These are phyloP conservation scores for Amphiduros pacificus DNA, from an alignment of 2,888 invertebrate genomes.

Conservation along the genomic window DNA sequence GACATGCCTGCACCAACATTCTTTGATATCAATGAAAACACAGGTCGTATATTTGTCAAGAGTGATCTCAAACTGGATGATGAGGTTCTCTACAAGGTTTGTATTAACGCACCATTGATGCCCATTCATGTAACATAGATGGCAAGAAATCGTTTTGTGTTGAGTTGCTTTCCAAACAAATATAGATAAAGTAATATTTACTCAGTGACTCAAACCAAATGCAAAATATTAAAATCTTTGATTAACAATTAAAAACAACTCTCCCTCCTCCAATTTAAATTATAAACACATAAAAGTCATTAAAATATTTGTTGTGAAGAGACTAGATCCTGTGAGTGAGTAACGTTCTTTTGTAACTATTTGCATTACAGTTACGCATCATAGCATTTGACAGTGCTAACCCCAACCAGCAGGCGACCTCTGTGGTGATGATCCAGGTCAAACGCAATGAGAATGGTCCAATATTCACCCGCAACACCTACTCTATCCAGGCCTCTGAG, in stretches of 20 bases:
- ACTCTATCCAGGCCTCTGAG: constrained; percentile 35
- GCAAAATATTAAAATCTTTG: too few relatives aligned
- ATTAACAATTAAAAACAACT: too few relatives aligned
- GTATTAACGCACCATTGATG: constrained; percentile 10
- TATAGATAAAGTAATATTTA: too few relatives aligned
- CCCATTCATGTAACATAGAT: too few relatives aligned
- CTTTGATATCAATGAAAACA: constrained; percentile 37
- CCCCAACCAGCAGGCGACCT: constrained; percentile 36
- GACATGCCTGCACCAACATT: constrained; percentile 42
- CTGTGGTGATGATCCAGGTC: constrained; percentile 39
- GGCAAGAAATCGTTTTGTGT: too few relatives aligned
- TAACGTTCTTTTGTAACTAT: too few relatives aligned
- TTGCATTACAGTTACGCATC: constrained; percentile 35
- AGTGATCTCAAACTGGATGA: constrained; percentile 24
- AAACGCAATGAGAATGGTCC: constrained; percentile 46
- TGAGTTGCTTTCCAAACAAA: too few relatives aligned
- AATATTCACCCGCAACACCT: constrained; percentile 32
- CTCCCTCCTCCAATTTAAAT: too few relatives aligned
- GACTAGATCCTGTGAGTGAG: too few relatives aligned
- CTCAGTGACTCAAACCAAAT: too few relatives aligned
- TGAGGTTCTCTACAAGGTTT: constrained; percentile 34
- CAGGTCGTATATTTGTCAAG: constrained; percentile 27
- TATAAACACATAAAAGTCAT: too few relatives aligned
- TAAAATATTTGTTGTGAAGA: not conserved
- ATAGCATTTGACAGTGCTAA: constrained; percentile 45